These are phyloP conservation scores for Aegithalos caudatus DNA, from an alignment of 2,113 vertebrate genomes.

Conservation along the genomic window DNA sequence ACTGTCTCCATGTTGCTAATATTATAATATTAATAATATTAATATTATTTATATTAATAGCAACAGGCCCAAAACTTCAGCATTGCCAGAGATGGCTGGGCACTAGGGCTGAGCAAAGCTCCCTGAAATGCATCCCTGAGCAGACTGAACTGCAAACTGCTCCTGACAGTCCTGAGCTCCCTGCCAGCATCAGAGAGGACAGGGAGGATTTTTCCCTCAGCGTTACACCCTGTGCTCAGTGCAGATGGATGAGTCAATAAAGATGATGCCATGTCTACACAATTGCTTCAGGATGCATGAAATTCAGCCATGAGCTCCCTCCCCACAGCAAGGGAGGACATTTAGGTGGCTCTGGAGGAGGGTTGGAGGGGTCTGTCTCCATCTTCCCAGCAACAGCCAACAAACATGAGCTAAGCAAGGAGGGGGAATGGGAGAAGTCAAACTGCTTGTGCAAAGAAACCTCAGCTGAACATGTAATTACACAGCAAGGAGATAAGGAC, in stretches of 20 bases:
- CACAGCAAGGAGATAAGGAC: not conserved
- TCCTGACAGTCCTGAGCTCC: not conserved
- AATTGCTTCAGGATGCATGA: slow-evolving; percentile 42
- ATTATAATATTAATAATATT: too few relatives aligned
- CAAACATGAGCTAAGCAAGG: not conserved
- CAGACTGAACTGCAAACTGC: not conserved
- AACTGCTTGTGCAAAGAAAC: not conserved
- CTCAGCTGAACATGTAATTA: not conserved
- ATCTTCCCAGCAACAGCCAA: not conserved
- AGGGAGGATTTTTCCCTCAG: not conserved
- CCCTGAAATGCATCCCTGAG: not conserved
- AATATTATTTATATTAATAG: too few relatives aligned
- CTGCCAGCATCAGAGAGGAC: not conserved
- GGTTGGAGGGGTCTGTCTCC: not conserved
- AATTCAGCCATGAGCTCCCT: slow-evolving; percentile 24
- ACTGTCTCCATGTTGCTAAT: not conserved
- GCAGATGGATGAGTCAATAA: slow-evolving; percentile 15
- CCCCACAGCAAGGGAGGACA: not conserved
- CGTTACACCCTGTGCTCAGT: not conserved
- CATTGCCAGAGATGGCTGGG: not conserved
- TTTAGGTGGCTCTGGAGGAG: not conserved
- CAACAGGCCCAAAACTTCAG: not conserved
- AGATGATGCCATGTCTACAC: not conserved
- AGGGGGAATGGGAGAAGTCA: not conserved
- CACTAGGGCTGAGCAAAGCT: not conserved